A percentile compares a stretch with the other conserved stretches of the same genome.
phyloP scores from a whole-genome alignment of 1,140 invertebrate genomes.

The Ceratina japonica region DNA sequence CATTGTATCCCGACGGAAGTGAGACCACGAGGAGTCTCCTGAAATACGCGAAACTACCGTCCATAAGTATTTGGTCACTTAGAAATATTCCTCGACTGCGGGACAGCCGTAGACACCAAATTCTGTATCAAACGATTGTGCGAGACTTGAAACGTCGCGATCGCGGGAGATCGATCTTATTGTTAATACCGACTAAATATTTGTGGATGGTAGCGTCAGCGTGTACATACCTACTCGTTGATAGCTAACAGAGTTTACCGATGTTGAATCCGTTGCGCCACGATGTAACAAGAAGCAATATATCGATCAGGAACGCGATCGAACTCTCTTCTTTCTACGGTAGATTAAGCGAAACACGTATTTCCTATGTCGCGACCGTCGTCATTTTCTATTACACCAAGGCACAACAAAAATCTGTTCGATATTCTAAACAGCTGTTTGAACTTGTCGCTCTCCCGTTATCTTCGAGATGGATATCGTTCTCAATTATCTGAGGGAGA shows the following conservation, averaged over 20 bases:
- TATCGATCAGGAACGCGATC: constrained; percentile 4
- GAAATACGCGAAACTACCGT: constrained; percentile 29
- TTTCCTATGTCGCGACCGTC: background rate
- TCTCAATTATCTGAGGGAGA: too few relatives aligned
- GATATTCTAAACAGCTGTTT: background rate
- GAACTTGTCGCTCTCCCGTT: background rate
- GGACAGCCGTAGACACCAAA: too few relatives aligned
- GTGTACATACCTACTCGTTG: constrained; percentile 45
- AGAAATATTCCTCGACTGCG: too few relatives aligned
- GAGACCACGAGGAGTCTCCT: background rate
- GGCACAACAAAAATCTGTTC: background rate
- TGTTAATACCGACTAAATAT: constrained; percentile 9
- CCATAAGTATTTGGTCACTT: too few relatives aligned
- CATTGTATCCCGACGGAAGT: too few relatives aligned
- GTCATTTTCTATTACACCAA: constrained; percentile 23
- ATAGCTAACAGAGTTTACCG: constrained; percentile 52
- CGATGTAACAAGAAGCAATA: constrained; percentile 51
- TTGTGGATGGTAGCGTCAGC: constrained; percentile 6
- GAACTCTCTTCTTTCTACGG: background rate
- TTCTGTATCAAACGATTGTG: too few relatives aligned
- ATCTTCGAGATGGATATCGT: too few relatives aligned
- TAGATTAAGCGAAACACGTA: background rate
- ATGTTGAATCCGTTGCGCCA: constrained; percentile 50
- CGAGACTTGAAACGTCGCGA: too few relatives aligned
- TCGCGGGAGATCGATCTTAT: too few relatives aligned